Evolutionary conservation across 2,888 invertebrate genomes (phyloP).

Genomic region (Lottia scabra): DNA sequence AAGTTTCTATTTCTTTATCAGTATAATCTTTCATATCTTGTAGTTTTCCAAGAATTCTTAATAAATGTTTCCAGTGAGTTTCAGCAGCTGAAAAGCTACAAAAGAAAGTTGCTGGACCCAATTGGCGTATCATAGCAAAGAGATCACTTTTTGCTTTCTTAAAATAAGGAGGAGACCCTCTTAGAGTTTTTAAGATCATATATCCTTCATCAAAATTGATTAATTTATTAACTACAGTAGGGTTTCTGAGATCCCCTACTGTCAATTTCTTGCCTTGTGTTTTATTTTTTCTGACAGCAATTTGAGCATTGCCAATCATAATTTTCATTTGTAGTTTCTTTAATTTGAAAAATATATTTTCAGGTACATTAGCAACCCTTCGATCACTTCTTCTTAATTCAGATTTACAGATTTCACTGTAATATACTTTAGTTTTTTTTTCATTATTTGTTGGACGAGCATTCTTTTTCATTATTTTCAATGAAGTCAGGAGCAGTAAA

Average conservation of each 20-base stretch:
- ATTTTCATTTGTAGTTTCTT: background rate
- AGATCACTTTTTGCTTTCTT: slow-evolving; percentile 22
- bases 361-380: background rate
- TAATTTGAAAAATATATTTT: background rate
- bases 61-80: slow-evolving; percentile 21
- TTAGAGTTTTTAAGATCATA: slow-evolving; percentile 20
- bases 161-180: slow-evolving; percentile 13
- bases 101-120: slow-evolving; percentile 35
- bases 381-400: background rate
- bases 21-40: slow-evolving; percentile 26
- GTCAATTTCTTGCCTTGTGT: background rate
- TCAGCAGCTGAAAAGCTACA: slow-evolving; percentile 34
- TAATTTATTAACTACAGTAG: background rate
- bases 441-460: background rate
- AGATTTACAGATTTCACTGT: background rate
- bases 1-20: slow-evolving; percentile 15
- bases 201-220: slow-evolving; percentile 17
- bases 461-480: no score
- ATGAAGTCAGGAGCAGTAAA: background rate
- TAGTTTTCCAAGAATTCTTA: background rate
- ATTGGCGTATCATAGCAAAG: slow-evolving; percentile 37
- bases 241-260: background rate
- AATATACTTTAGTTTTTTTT: background rate
- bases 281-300: background rate
- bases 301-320: background rate